Evolutionary conservation across 2,113 vertebrate genomes (phyloP).

Genomic region (Glaucidium brasilianum): DNA sequence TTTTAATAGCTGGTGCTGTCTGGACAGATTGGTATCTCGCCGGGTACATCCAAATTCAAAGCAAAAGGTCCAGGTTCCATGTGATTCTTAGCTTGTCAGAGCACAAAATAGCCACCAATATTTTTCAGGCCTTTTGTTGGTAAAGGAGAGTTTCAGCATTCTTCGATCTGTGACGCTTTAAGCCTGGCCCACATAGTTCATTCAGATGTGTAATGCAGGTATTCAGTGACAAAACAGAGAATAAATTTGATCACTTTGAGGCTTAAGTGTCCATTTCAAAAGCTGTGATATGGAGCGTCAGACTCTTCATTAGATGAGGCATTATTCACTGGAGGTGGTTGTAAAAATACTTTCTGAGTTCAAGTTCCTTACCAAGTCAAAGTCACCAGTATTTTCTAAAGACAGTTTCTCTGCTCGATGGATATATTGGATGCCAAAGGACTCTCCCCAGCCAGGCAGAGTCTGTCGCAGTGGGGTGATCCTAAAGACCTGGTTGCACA

Average conservation of each 20-base stretch:
- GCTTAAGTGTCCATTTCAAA: neutral
- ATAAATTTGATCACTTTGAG: neutral
- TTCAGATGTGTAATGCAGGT: neutral
- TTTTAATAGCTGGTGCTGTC: neutral
- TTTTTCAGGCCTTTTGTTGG: neutral
- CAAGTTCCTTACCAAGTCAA: neutral
- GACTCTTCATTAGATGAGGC: neutral
- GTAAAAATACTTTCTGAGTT: neutral
- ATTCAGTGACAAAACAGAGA: neutral
- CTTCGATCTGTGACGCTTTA: neutral
- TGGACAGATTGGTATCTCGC: neutral
- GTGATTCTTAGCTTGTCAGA: neutral
- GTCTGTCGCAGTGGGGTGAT: fast-evolving
- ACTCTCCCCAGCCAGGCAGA: no score
- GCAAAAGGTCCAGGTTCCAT: neutral
- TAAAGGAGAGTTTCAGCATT: neutral
- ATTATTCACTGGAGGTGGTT: neutral
- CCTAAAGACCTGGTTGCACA: neutral
- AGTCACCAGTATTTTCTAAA: neutral
- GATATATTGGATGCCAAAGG: neutral
- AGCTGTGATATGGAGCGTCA: neutral
- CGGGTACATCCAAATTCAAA: neutral
- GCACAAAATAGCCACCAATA: neutral
- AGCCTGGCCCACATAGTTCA: fast-evolving
- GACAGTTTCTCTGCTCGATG: neutral